Percentiles rank a stretch among this genome's conserved stretches.
Evolutionary conservation across 2,113 vertebrate genomes (phyloP).

Genomic region (Chaetops frenatus): DNA sequence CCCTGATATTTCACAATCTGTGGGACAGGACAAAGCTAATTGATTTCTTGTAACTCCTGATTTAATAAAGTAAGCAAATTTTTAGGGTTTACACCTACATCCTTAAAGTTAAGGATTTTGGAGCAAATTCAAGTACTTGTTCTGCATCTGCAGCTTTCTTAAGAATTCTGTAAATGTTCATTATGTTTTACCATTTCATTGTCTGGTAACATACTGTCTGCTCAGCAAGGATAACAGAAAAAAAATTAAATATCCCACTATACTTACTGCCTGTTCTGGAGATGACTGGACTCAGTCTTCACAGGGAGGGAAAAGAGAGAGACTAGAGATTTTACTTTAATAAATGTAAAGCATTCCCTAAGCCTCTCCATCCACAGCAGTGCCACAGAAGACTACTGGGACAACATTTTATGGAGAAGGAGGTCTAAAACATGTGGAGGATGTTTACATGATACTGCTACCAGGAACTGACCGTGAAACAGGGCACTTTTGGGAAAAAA

Average conservation of each 20-base stretch:
- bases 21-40: background rate
- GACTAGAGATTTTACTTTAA: background rate
- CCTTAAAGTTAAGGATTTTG: background rate
- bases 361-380: background rate
- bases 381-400: background rate
- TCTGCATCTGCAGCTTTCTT: background rate
- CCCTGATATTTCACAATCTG: background rate
- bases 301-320: background rate
- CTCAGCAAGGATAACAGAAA: background rate
- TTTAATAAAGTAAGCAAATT: background rate
- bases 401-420: background rate
- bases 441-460: background rate
- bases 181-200: background rate
- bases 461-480: background rate
- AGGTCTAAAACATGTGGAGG: background rate
- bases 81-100: background rate
- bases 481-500: background rate
- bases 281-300: slow-evolving; percentile 11
- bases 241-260: background rate
- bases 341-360: background rate
- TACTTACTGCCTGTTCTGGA: slow-evolving; percentile 25
- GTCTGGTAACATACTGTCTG: background rate
- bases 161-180: background rate
- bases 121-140: background rate
- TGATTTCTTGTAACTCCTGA: background rate